phyloP scores from a whole-genome alignment of 2,113 vertebrate genomes.

The Rousettus leschenaultii region DNA sequence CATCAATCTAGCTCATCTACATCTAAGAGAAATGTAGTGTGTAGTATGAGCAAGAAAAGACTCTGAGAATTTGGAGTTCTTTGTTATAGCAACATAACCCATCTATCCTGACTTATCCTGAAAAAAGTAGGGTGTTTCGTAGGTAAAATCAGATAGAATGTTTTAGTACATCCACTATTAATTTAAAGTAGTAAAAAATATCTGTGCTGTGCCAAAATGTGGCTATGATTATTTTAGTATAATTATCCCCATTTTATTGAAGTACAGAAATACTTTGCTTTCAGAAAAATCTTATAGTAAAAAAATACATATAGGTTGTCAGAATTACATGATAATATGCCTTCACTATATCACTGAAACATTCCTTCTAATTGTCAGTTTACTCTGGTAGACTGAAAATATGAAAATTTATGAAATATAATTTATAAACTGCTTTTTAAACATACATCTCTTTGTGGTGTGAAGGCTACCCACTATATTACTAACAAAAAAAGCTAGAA shows the following conservation, averaged over 20 bases:
- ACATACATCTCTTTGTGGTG: neutral
- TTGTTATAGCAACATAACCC: neutral
- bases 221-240: neutral
- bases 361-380: neutral
- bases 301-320: constrained; percentile 34
- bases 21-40: neutral
- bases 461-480: neutral
- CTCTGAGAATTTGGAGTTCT: neutral
- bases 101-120: neutral
- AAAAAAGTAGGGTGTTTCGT: neutral
- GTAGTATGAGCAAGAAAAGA: neutral
- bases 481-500: neutral
- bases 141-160: neutral
- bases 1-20: neutral
- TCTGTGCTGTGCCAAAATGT: neutral
- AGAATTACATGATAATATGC: neutral
- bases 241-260: constrained; percentile 4
- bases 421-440: neutral
- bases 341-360: neutral
- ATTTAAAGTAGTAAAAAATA: neutral
- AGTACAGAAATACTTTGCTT: neutral
- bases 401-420: neutral
- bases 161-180: neutral
- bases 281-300: constrained; percentile 18
- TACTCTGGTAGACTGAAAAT: neutral